Percentiles rank a stretch among this genome's conserved stretches.
Conservation (phyloP, 2,797 vertebrate genomes). For the Argya squamiceps region DNA sequence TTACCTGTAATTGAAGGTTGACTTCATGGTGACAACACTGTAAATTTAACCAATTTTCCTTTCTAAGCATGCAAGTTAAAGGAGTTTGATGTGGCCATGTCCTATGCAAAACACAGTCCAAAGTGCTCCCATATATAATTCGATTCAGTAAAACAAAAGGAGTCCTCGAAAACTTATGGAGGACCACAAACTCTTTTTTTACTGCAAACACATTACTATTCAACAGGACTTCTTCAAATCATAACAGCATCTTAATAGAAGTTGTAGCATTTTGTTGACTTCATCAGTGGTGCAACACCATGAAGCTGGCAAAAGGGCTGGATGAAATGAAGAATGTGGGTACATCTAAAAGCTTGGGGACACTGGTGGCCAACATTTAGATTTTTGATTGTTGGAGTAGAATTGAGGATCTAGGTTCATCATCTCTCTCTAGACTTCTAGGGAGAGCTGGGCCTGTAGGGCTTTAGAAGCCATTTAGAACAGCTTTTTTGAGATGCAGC, state of each 20-base stretch:
- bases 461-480: neutral
- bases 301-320: neutral
- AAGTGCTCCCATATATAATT: neutral
- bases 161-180: neutral
- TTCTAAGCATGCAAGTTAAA: neutral
- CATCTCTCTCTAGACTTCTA: neutral
- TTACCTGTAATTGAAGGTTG: slow-evolving; percentile 60
- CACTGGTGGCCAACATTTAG: neutral
- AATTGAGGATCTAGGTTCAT: neutral
- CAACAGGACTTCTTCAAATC: slow-evolving; percentile 23
- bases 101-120: neutral
- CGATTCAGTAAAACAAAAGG: neutral
- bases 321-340: neutral
- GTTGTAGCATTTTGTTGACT: neutral
- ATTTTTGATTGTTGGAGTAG: neutral
- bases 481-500: neutral
- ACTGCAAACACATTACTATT: neutral
- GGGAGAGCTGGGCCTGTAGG: neutral
- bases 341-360: neutral
- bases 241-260: neutral
- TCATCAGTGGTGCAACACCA: neutral
- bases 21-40: neutral
- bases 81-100: neutral
- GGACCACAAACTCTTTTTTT: neutral
- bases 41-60: slow-evolving; percentile 8